Conservation (phyloP, 2,888 invertebrate species). For the Lysandra bellargus region DNA sequence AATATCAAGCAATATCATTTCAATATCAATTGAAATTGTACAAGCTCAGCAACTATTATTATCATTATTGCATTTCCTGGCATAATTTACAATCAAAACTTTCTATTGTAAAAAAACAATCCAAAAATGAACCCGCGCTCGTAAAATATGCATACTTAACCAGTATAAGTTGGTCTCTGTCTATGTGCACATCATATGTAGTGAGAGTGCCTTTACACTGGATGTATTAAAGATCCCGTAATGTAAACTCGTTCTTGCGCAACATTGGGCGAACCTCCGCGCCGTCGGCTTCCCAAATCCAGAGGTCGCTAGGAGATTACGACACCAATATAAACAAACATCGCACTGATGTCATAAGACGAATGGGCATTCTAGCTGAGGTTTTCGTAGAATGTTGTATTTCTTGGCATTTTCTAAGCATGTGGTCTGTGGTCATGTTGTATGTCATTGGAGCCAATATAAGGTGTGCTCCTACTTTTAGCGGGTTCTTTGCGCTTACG, state of each 20-base stretch:
- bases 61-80: neutral
- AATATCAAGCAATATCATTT: too few relatives aligned
- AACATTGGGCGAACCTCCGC: neutral
- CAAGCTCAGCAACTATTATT: too few relatives aligned
- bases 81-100: neutral
- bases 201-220: neutral
- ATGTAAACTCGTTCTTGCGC: constrained; percentile 13
- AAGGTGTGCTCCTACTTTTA: too few relatives aligned
- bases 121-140: neutral
- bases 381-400: neutral
- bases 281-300: neutral
- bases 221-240: neutral
- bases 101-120: neutral
- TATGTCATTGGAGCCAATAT: too few relatives aligned
- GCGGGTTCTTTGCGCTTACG: too few relatives aligned
- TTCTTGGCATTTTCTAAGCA: neutral
- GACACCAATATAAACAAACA: neutral
- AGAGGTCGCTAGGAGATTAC: constrained; percentile 21
- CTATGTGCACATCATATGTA: neutral
- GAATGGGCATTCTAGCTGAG: neutral
- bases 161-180: neutral
- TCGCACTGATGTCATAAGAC: neutral
- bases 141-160: neutral
- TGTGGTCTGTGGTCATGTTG: too few relatives aligned
- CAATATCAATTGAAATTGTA: too few relatives aligned